Base-by-base conservation (phyloP, 2,797 vertebrate genomes). In the Miichthys miiuy region DNA sequence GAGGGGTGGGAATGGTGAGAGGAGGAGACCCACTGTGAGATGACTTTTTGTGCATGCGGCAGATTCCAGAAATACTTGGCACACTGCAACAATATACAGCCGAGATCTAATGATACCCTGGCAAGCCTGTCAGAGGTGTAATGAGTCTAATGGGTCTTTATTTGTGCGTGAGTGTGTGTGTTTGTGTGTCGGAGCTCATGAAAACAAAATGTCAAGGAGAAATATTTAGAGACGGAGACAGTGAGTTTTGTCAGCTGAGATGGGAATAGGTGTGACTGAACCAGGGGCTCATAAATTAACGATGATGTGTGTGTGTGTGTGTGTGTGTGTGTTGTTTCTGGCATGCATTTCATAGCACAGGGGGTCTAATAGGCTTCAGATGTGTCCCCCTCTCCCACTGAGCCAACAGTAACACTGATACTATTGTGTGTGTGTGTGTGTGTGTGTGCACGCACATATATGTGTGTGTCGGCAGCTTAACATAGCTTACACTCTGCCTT, bases 61-160 rank as follows among this genome's bases (percentile, higher is more conserved):
- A 82, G 86, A 94, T 93, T 94, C 92, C 91, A 81, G 79, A 85
- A 88, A 95, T 95, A 89, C 85, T 85, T 91, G 79, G 46, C 85
- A 66, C 82, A 23, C 84, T 86, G 89, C 77, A 92, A 89, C 86
- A 93, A 93, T 90, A 91, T 90, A 92, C 87, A 91, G 75, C 79
- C 5, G 30, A 68, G 83, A 86, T 86, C 75, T 90, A 89, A 90
- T 88, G 88, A 92, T 83, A 87, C 71, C 80, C 72, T 89, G 87
- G 77, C 87, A 88, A 88, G 69, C 58, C 74, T 86, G 85, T 81
- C 71, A 17, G 78, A 6, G 1, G 62, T 46, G 80, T 89, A 90
- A 91, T 89, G 83, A 84, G 68, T 67, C 70, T 85, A 84, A 85
- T 79, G 71, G 74, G 27, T 67, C 65, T 83, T 44, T 82, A 57